Evolutionary conservation across 2,113 vertebrate genomes (phyloP).

Genomic region (Agelaius phoeniceus): DNA sequence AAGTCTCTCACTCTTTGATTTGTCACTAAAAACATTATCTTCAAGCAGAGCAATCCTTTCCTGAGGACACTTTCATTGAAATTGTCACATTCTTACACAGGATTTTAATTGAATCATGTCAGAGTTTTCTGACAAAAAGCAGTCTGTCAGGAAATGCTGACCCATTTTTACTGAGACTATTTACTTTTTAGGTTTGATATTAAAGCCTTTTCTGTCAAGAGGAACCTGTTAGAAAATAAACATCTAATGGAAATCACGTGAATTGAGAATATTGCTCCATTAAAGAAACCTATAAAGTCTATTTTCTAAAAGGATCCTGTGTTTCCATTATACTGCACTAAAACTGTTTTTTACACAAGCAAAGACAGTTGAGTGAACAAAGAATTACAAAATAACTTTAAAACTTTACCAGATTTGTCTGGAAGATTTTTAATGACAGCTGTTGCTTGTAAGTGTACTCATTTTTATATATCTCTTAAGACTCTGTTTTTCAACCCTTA

Average conservation of each 20-base stretch:
- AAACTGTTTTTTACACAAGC: neutral
- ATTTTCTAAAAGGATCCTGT: neutral
- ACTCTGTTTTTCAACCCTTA: neutral
- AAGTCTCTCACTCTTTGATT: neutral
- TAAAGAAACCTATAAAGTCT: neutral
- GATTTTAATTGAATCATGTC: constrained; percentile 2
- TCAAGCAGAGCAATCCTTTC: neutral
- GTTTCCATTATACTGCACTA: neutral
- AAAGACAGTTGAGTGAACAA: neutral
- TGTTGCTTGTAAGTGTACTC: neutral
- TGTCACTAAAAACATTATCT: neutral
- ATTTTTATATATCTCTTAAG: neutral
- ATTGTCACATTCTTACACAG: neutral
- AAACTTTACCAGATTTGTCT: neutral
- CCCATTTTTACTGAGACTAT: neutral
- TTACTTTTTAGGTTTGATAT: neutral
- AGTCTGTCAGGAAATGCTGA: neutral
- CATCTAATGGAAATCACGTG: neutral
- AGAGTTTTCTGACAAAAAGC: neutral
- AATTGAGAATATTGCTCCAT: accelerated
- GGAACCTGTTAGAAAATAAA: neutral
- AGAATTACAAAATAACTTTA: neutral
- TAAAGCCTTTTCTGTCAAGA: neutral
- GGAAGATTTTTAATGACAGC: neutral
- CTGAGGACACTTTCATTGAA: neutral